Percentiles rank a stretch among this genome's conserved stretches.
Evolutionary conservation across 2,888 invertebrate species (phyloP).

Genomic region (Lepidonotus clava): DNA sequence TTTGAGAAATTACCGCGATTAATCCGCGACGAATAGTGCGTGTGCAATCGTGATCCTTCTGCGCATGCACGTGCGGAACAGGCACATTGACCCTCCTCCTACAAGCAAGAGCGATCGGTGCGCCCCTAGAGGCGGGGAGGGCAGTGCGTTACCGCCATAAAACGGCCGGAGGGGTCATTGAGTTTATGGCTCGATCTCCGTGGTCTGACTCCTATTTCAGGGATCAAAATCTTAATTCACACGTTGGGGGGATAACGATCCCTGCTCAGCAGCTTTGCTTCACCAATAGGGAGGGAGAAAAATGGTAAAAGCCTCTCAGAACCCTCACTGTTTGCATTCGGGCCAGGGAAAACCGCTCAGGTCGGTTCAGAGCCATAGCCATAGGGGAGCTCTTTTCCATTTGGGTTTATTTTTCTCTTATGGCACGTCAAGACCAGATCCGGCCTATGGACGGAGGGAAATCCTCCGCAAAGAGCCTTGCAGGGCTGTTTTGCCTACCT

Average conservation of each 20-base stretch:
- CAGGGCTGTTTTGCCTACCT: slow-evolving; percentile 12
- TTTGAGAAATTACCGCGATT: slow-evolving; percentile 37
- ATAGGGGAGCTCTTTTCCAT: not conserved
- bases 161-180: slow-evolving; percentile 9
- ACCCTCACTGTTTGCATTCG: not conserved
- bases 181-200: slow-evolving; percentile 12
- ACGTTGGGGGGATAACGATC: slow-evolving; percentile 16
- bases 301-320: slow-evolving; percentile 12
- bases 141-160: not conserved
- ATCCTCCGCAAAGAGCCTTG: slow-evolving; percentile 44
- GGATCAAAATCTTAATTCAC: slow-evolving; percentile 51
- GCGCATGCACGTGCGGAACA: slow-evolving; percentile 14
- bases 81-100: not conserved
- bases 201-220: slow-evolving; percentile 35
- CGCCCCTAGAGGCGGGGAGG: too few species aligned
- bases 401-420: too few species aligned
- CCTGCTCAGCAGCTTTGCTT: not conserved
- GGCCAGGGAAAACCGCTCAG: slow-evolving; percentile 13
- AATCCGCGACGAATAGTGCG: not conserved
- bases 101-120: too few species aligned
- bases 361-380: slow-evolving; percentile 1
- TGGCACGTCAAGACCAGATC: slow-evolving; percentile 27
- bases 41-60: not conserved
- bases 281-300: not conserved
- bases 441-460: slow-evolving; percentile 7